These are phyloP conservation scores for Julus scanicus DNA, from an alignment of 2,888 invertebrate genomes.

Conservation along the genomic window DNA sequence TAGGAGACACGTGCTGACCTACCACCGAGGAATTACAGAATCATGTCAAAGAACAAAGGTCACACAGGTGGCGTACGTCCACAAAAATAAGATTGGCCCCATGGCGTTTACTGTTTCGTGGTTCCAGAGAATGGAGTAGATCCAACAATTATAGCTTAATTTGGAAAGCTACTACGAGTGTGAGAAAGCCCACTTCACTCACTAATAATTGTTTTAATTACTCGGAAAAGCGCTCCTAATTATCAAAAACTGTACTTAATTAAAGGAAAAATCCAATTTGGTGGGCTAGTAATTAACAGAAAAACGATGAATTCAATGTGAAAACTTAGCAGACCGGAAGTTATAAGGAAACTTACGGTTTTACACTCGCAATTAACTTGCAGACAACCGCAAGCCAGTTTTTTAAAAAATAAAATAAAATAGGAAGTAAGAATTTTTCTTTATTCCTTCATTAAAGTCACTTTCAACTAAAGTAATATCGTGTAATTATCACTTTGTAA, in stretches of 20 bases:
- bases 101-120: neutral
- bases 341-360: neutral
- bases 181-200: neutral
- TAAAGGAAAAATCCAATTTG: neutral
- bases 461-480: too few relatives aligned
- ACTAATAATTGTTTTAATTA: neutral
- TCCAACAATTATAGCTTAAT: neutral
- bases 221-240: neutral
- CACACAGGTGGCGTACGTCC: neutral
- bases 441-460: too few relatives aligned
- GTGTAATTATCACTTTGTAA: too few relatives aligned
- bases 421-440: too few relatives aligned
- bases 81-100: neutral
- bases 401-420: too few relatives aligned
- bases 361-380: neutral
- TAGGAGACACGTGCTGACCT: neutral
- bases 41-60: neutral
- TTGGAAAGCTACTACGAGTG: neutral
- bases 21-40: neutral
- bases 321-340: too few relatives aligned
- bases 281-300: neutral
- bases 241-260: neutral
- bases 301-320: neutral
- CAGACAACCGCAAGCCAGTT: neutral
- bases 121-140: neutral